These are phyloP conservation scores for Hippopotamus amphibius DNA, from an alignment of 2,113 vertebrate species.

Conservation along the genomic window DNA sequence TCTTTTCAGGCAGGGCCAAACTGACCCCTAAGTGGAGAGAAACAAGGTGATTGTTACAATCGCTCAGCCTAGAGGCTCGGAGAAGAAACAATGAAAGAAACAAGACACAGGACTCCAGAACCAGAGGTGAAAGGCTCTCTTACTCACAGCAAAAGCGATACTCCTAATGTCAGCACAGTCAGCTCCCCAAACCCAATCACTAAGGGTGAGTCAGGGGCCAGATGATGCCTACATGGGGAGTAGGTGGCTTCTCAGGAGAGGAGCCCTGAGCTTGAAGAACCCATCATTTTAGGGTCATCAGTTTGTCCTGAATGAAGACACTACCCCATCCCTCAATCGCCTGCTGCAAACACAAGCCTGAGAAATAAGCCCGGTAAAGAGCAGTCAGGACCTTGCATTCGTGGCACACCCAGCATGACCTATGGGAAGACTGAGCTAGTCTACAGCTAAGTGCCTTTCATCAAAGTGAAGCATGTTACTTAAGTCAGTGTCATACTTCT, in stretches of 20 bases:
- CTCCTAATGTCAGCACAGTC: background rate
- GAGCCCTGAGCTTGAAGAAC: background rate
- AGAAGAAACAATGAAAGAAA: background rate
- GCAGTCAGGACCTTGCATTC: background rate
- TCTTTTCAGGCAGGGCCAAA: background rate
- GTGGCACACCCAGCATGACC: background rate
- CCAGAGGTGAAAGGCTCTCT: background rate
- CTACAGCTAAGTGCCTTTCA: background rate
- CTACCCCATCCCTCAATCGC: background rate
- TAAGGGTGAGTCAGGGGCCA: background rate
- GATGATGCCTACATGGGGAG: background rate
- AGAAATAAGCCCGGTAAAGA: slow-evolving; percentile 13
- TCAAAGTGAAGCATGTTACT: background rate
- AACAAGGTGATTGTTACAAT: background rate
- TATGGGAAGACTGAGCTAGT: background rate
- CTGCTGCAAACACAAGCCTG: background rate
- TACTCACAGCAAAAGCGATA: background rate
- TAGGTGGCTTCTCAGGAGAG: background rate
- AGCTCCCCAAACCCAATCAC: background rate
- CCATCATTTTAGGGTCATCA: background rate
- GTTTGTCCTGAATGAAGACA: background rate
- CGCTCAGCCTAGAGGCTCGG: background rate
- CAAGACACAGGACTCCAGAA: background rate
- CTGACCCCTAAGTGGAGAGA: background rate
- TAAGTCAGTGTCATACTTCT: background rate